These are phyloP conservation scores for Paralvinella palmiformis DNA, from an alignment of 1,140 invertebrate genomes.

Conservation along the genomic window DNA sequence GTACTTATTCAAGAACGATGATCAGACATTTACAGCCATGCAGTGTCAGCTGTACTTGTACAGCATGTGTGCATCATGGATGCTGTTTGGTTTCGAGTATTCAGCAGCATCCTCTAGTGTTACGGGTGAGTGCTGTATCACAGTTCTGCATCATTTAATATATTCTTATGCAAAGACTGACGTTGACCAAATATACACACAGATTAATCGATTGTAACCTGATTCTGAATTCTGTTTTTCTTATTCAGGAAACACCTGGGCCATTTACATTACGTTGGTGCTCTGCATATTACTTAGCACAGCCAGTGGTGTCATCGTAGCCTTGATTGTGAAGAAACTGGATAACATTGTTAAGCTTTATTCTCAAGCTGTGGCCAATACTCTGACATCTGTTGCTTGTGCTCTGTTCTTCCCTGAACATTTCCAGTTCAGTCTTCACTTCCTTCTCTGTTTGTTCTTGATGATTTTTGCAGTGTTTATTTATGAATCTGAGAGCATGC, in stretches of 20 bases:
- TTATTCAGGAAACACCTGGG: neutral
- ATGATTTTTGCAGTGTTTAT: neutral
- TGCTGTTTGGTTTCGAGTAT: neutral
- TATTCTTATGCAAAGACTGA: neutral
- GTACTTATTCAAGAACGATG: neutral
- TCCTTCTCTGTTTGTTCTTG: neutral
- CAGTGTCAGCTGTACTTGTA: neutral
- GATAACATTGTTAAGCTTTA: neutral
- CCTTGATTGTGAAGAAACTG: neutral
- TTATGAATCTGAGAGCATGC: too few species aligned
- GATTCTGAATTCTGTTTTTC: neutral
- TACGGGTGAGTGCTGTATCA: neutral
- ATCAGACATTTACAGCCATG: neutral
- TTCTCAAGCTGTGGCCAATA: neutral
- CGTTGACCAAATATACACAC: neutral
- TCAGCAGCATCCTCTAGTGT: neutral
- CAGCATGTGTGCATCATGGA: neutral
- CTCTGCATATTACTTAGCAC: neutral
- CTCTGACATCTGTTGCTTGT: neutral
- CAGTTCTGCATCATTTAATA: neutral
- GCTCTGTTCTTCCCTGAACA: neutral
- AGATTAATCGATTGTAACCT: neutral
- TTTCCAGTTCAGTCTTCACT: neutral
- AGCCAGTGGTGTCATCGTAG: neutral
- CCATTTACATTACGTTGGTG: neutral